Percentiles rank a stretch among this genome's conserved stretches.
Conservation (phyloP, 1,140 invertebrate genomes). For the Dinoponera quadriceps region DNA sequence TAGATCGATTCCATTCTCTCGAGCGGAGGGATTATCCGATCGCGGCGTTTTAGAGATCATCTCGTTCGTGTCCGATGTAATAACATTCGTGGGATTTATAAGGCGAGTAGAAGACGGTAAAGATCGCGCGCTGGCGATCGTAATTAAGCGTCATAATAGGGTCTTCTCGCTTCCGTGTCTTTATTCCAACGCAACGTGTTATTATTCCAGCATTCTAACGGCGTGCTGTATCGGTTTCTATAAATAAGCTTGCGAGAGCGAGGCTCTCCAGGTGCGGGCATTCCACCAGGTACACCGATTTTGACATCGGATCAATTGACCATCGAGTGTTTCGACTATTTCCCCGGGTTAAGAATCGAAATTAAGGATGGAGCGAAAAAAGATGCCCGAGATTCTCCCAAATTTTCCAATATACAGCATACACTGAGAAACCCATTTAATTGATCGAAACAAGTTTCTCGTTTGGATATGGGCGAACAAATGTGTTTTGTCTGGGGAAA, state of each 20-base stretch:
- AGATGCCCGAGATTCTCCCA: no score
- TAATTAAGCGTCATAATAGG: constrained; percentile 45
- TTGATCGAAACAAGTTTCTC: no score
- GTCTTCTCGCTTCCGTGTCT: constrained; percentile 21
- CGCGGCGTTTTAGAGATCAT: no score
- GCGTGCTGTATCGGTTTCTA: constrained; percentile 22
- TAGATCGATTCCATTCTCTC: not conserved
- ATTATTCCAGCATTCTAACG: constrained; percentile 36
- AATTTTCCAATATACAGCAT: no score
- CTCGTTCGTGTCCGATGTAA: not conserved
- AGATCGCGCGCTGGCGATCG: constrained; percentile 19
- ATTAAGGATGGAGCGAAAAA: not conserved
- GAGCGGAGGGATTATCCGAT: not conserved
- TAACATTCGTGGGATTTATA: constrained; percentile 28
- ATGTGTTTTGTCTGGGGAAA: no score
- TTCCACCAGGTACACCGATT: constrained; percentile 1
- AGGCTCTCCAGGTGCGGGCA: not conserved
- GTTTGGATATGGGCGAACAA: no score
- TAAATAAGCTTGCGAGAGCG: constrained; percentile 28
- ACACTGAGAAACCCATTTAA: no score
- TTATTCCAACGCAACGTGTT: constrained; percentile 41
- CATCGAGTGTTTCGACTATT: not conserved
- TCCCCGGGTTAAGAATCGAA: not conserved
- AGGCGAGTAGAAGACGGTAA: constrained; percentile 10
- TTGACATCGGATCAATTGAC: not conserved